phyloP scores from a whole-genome alignment of 2,797 vertebrate species.

The Melanotaenia pygmaea region DNA sequence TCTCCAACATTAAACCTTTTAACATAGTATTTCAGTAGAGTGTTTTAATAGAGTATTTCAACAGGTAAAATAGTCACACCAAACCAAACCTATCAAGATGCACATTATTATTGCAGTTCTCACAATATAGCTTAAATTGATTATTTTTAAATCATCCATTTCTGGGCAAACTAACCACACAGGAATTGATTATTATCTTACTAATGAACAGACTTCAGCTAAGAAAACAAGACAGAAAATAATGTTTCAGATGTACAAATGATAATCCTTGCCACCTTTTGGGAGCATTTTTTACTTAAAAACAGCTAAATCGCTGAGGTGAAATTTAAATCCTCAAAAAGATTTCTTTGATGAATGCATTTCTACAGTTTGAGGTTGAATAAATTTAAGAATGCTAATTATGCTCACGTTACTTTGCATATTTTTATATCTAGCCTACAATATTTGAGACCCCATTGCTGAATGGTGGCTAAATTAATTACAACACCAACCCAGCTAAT shows the following conservation, averaged over 20 bases:
- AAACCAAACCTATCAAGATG: background rate
- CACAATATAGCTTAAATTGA: background rate
- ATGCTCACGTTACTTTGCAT: background rate
- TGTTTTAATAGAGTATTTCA: background rate
- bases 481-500: conserved; percentile 43
- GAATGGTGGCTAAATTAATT: conserved; percentile 1
- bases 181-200: background rate
- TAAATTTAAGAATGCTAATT: background rate
- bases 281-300: background rate
- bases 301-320: background rate
- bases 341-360: background rate
- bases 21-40: background rate
- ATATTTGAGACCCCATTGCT: background rate
- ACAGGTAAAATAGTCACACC: background rate
- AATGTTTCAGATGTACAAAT: background rate
- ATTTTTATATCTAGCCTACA: conserved; percentile 9
- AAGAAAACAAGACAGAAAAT: background rate
- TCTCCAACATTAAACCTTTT: background rate
- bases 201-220: background rate
- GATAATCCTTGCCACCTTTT: background rate
- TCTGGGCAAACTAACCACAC: background rate
- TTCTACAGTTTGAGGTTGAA: background rate
- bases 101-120: conserved; percentile 10
- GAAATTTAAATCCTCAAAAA: conserved; percentile 2
- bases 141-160: background rate